Base-by-base conservation (phyloP, 2,888 invertebrate species). In the Mesochorus sp. region DNA sequence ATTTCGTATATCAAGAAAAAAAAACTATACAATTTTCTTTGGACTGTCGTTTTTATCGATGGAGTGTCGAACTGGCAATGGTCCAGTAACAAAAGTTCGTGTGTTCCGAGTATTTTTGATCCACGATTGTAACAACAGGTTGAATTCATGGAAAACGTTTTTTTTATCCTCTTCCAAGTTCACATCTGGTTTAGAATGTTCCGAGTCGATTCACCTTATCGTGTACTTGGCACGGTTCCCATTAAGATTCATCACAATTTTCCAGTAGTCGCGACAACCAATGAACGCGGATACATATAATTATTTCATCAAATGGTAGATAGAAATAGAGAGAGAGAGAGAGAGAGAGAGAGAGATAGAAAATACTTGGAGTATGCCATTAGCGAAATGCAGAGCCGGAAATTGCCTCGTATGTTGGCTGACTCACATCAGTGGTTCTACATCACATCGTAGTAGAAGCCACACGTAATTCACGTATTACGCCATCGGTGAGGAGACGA, bases 361-460 rank as follows among this genome's bases (percentile, higher is more conserved):
- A 57, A 47, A 24, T 42, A 8, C 66, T 66, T n/a, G 71, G 28
- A 64, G 76, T 57, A 24, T 59, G 55, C 77, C 55, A 73, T 73
- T 72, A 73, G 72, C 5, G 44, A 62, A 73, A 77, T 62, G 77
- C 77, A 77, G 55, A 73, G 67, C 73, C 66, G 77, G 77, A 77
- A 77, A 77, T 77, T 72, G 49, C 73, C 73, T 72, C 77, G 76
- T 67, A 47, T 37, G 44, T 68, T 14, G 53, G 59, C 26, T 62
- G 67, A 67, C 55, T 73, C 67, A n/a, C n/a, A n/a, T n/a, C n/a
- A 19, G 53, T 62, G 21, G 44, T 21, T 37, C 66, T 61, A 55
- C 42, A 59, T 61, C 28, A 55, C 55, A 21, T 55, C 12, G 12
- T 17, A n/a, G n/a, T n/a, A 17, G 67, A 68, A 68, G 68, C 73